phyloP scores from a whole-genome alignment of 2,113 vertebrate genomes.

The Marmota flaviventris region DNA sequence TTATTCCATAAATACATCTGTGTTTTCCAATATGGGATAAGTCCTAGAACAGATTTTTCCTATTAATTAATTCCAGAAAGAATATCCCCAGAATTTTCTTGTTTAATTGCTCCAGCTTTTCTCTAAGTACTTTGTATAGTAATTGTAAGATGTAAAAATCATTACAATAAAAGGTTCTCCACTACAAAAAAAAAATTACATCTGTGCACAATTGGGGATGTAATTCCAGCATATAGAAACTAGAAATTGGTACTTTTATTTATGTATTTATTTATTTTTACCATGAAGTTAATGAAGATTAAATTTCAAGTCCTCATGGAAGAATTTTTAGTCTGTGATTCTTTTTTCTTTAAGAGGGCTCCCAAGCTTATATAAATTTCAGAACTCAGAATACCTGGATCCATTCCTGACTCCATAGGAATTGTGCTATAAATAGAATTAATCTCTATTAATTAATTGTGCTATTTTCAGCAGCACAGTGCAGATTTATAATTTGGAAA shows the following conservation, averaged over 20 bases:
- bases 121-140: background rate
- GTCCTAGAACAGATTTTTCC: background rate
- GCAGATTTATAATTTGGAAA: background rate
- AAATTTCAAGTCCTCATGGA: background rate
- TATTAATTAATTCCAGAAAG: background rate
- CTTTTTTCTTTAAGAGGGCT: background rate
- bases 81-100: conserved; percentile 1
- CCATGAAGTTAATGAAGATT: background rate
- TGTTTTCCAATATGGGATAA: background rate
- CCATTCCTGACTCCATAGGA: background rate
- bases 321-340: background rate
- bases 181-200: background rate
- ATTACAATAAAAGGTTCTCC: conserved; percentile 3
- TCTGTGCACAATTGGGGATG: background rate
- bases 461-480: conserved; percentile 1
- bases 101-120: background rate
- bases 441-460: too few relatives aligned
- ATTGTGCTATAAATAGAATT: too few relatives aligned
- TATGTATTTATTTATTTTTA: background rate
- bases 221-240: background rate
- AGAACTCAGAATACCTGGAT: background rate
- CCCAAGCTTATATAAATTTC: background rate
- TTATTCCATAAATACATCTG: background rate
- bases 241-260: background rate
- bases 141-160: background rate